These are phyloP conservation scores for Sympetrum striolatum DNA, from an alignment of 2,888 invertebrate genomes.

Conservation along the genomic window DNA sequence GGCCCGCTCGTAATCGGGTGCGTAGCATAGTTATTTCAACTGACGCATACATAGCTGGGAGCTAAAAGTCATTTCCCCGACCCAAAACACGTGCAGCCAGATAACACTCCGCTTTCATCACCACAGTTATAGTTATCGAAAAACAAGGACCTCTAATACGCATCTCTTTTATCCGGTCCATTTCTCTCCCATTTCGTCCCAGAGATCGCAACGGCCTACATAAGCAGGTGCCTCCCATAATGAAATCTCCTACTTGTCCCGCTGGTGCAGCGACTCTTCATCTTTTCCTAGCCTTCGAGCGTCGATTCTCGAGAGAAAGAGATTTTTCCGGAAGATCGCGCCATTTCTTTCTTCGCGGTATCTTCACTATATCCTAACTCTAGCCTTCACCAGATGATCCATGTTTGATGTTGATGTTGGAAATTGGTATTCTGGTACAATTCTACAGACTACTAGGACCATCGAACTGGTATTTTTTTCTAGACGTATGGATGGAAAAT, in stretches of 20 bases:
- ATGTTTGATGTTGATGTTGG: no score
- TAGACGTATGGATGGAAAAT: no score
- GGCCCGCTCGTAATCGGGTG: neutral
- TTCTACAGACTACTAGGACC: no score
- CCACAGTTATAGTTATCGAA: neutral
- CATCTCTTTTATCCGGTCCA: neutral
- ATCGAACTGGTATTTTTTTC: no score
- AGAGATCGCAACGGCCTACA: neutral
- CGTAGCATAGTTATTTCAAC: neutral
- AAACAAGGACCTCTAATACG: neutral
- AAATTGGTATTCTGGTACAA: no score
- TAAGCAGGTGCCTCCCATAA: neutral
- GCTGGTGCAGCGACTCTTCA: neutral
- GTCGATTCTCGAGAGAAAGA: neutral
- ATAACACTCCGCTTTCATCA: neutral
- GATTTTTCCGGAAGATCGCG: no score
- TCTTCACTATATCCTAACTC: neutral
- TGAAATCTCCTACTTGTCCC: neutral
- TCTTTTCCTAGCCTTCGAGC: neutral
- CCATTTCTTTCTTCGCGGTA: neutral
- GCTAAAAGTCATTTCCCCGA: neutral
- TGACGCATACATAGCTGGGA: neutral
- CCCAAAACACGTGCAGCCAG: neutral
- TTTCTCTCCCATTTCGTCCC: neutral
- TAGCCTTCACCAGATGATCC: neutral